Evolutionary conservation across 1,140 invertebrate genomes (phyloP).

Genomic region (Sesamia nonagrioides): DNA sequence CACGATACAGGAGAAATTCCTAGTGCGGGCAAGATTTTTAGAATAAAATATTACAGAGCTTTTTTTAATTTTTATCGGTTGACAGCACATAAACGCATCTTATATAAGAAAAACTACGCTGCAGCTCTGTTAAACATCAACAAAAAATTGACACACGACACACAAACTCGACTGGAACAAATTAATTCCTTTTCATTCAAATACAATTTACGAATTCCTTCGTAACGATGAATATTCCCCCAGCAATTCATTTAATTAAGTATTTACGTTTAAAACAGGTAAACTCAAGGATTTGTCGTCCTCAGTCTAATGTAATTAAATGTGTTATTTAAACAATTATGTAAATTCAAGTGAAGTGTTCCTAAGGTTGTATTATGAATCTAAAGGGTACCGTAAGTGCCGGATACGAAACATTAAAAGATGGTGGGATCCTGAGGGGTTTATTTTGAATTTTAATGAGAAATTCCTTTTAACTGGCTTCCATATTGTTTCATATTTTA

Average conservation of each 20-base stretch:
- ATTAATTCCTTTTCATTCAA: slow-evolving; percentile 19
- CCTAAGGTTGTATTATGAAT: slow-evolving; percentile 64
- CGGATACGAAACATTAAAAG: slow-evolving; percentile 13
- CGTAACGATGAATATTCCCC: slow-evolving; percentile 1
- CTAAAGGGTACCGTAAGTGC: slow-evolving; percentile 49
- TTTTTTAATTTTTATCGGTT: too few species aligned
- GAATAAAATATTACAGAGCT: too few species aligned
- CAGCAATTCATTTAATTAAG: slow-evolving; percentile 53
- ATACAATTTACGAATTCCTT: neutral
- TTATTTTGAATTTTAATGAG: neutral
- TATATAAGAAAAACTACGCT: too few species aligned
- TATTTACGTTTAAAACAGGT: slow-evolving; percentile 58
- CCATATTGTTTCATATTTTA: too few species aligned
- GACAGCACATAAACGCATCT: too few species aligned
- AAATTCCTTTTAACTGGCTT: neutral
- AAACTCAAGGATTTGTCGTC: slow-evolving; percentile 58
- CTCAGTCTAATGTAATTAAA: slow-evolving; percentile 68
- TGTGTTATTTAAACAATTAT: slow-evolving; percentile 71
- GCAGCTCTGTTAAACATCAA: too few species aligned
- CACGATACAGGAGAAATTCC: too few species aligned
- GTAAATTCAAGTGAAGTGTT: slow-evolving; percentile 65
- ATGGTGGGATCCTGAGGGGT: neutral
- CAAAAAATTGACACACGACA: too few species aligned
- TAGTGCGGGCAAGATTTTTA: too few species aligned
- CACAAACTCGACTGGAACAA: neutral